These are phyloP conservation scores for Autographa pulchrina DNA, from an alignment of 2,888 invertebrate genomes.

Conservation along the genomic window DNA sequence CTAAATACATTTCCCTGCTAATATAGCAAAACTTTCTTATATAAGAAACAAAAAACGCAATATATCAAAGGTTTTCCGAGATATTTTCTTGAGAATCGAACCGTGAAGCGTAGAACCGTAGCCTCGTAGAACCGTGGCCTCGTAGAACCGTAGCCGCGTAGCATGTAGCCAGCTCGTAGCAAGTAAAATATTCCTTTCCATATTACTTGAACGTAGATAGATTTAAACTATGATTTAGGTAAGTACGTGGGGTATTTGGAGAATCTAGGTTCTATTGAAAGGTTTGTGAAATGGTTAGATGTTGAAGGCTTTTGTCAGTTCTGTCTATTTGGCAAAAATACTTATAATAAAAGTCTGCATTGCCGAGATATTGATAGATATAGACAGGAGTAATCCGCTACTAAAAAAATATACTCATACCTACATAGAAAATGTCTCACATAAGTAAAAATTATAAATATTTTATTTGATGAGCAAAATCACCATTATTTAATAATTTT, in stretches of 20 bases:
- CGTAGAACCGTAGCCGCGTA: slow-evolving; percentile 45
- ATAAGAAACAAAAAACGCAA: slow-evolving; percentile 36
- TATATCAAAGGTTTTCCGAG: slow-evolving; percentile 32
- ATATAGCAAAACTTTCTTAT: slow-evolving; percentile 28
- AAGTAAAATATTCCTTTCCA: slow-evolving; percentile 36
- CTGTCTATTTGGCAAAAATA: too few relatives aligned
- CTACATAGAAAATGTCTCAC: too few relatives aligned
- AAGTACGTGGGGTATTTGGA: slow-evolving; percentile 19
- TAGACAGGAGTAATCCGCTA: too few relatives aligned
- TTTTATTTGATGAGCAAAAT: too few relatives aligned
- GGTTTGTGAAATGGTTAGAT: neutral
- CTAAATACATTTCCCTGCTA: slow-evolving; percentile 43
- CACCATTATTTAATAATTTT: too few relatives aligned
- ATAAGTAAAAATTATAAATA: too few relatives aligned
- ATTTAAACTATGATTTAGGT: slow-evolving; percentile 33
- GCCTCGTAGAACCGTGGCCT: slow-evolving; percentile 42
- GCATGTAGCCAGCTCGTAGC: slow-evolving; percentile 46
- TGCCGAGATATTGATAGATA: too few relatives aligned
- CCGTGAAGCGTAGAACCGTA: slow-evolving; percentile 51
- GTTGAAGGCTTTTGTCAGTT: too few relatives aligned
- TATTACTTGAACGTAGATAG: slow-evolving; percentile 36
- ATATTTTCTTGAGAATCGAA: slow-evolving; percentile 43
- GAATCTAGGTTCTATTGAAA: neutral
- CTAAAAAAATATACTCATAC: too few relatives aligned
- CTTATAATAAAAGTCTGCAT: too few relatives aligned